Conservation (phyloP, 2,797 vertebrate genomes). For the Pitangus sulphuratus region DNA sequence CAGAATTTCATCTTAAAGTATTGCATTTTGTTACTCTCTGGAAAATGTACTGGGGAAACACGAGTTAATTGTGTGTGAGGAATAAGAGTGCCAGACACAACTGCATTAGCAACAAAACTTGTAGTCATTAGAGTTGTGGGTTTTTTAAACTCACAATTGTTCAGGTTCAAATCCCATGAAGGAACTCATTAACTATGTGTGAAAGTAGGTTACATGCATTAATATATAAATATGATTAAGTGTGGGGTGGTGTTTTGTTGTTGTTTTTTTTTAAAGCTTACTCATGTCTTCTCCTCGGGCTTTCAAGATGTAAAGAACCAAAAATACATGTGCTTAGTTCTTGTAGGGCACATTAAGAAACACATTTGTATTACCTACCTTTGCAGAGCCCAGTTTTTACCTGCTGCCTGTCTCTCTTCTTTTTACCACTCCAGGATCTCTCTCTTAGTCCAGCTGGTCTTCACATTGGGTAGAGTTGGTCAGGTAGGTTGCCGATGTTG, state of each 20-base stretch:
- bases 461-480: not conserved
- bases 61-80: not conserved
- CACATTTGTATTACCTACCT: not conserved
- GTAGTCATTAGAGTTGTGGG: not conserved
- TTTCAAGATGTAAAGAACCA: not conserved
- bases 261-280: not conserved
- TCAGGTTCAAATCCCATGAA: slow-evolving; percentile 39
- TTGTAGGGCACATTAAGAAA: not conserved
- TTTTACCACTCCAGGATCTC: not conserved
- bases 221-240: slow-evolving; percentile 26
- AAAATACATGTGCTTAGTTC: not conserved
- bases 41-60: not conserved
- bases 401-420: not conserved
- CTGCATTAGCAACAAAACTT: not conserved
- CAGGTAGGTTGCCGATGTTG: not conserved
- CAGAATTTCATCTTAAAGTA: not conserved
- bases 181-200: slow-evolving; percentile 56
- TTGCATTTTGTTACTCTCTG: not conserved
- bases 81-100: not conserved
- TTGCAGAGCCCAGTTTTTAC: not conserved
- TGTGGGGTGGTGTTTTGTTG: not conserved
- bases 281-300: not conserved
- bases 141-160: slow-evolving; percentile 4
- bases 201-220: slow-evolving; percentile 50
- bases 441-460: not conserved